These are phyloP conservation scores for Eurytoma californica DNA, from an alignment of 2,888 invertebrate genomes.

Conservation along the genomic window DNA sequence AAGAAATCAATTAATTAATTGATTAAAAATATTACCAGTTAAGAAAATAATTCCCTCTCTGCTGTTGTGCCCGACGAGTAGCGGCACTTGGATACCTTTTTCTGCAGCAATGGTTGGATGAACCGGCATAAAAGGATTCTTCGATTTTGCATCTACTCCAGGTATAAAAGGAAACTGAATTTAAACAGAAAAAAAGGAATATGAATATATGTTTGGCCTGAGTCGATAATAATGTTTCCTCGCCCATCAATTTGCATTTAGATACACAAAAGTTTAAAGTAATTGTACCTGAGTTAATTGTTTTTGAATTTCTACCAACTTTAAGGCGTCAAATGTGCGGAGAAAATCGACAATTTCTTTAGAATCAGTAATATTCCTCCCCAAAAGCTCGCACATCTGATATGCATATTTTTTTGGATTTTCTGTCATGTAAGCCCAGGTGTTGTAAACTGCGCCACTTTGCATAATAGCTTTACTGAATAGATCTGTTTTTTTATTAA, in stretches of 20 bases:
- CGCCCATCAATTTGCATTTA: too few relatives aligned
- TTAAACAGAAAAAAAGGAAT: too few relatives aligned
- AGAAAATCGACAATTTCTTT: constrained; percentile 63
- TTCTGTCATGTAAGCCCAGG: constrained; percentile 58
- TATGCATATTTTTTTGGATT: constrained; percentile 58
- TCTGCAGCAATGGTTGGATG: constrained; percentile 39
- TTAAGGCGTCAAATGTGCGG: constrained; percentile 58
- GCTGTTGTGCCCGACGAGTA: constrained; percentile 57
- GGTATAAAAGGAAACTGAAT: constrained; percentile 59
- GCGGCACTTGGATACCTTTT: constrained; percentile 58
- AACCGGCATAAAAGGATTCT: constrained; percentile 62
- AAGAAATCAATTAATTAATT: background rate
- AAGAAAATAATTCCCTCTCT: constrained; percentile 65
- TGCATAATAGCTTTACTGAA: constrained; percentile 69
- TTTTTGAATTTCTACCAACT: constrained; percentile 57
- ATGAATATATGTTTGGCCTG: constrained; percentile 22
- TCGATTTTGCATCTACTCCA: constrained; percentile 60
- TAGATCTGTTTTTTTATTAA: constrained; percentile 60
- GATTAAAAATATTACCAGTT: constrained; percentile 39
- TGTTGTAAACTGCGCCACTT: constrained; percentile 64
- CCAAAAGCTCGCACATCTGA: constrained; percentile 60
- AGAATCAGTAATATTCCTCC: constrained; percentile 61
- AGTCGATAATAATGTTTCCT: background rate
- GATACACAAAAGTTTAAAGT: too few relatives aligned
- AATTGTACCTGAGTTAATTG: constrained; percentile 24